Percentiles rank a stretch among this genome's conserved stretches.
phyloP scores from a whole-genome alignment of 2,888 invertebrate species.

The Aelia acuminata region DNA sequence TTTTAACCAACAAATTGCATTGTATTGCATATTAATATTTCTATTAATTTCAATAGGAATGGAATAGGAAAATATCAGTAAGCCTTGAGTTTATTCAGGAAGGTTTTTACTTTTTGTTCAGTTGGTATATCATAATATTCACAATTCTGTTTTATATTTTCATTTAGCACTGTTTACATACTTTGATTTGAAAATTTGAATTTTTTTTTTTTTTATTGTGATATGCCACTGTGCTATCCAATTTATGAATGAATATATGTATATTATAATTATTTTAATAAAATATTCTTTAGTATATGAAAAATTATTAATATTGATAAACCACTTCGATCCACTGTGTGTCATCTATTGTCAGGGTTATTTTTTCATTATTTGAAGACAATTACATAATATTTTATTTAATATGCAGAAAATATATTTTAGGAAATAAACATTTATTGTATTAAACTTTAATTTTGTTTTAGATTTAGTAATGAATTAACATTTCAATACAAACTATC shows the following conservation, averaged over 20 bases:
- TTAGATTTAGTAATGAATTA: neutral
- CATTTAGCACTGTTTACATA: neutral
- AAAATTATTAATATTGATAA: conserved; percentile 14
- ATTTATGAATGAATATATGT: neutral
- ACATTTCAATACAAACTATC: no score
- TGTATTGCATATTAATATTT: no score
- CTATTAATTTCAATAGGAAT: no score
- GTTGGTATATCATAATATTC: neutral
- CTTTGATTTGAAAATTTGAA: neutral
- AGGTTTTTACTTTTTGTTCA: neutral
- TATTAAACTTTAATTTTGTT: neutral
- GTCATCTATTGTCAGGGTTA: neutral
- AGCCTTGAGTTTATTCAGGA: conserved; percentile 4
- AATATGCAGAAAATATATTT: neutral
- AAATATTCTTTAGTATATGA: neutral
- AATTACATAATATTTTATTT: neutral
- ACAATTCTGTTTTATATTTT: neutral
- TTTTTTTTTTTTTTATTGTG: neutral
- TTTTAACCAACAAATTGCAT: no score
- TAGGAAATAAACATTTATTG: neutral
- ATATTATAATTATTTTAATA: neutral
- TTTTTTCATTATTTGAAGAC: neutral
- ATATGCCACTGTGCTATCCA: neutral
- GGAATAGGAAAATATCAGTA: no score
- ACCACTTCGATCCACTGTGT: conserved; percentile 32